Evolutionary conservation across 1,140 invertebrate species (phyloP).

Genomic region (Phymorhynchus buccinoides): DNA sequence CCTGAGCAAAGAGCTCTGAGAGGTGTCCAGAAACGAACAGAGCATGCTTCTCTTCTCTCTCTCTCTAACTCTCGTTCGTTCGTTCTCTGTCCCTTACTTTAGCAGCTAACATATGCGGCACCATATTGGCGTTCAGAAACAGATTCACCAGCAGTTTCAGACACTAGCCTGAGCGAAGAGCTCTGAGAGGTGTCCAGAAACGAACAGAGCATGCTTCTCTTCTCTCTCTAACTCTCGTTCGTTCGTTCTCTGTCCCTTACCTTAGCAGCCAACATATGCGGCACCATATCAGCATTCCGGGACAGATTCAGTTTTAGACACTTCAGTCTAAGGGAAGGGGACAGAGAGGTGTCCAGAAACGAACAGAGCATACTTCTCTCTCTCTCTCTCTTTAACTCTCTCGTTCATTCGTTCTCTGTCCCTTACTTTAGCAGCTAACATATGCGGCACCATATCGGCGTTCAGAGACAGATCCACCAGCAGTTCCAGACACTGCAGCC

Average conservation of each 20-base stretch:
- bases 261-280: no score
- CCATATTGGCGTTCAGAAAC: slow-evolving; percentile 79
- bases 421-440: slow-evolving; percentile 81
- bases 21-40: slow-evolving; percentile 57
- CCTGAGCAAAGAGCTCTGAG: slow-evolving; percentile 55
- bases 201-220: slow-evolving; percentile 55
- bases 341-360: no score
- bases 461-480: slow-evolving; percentile 81
- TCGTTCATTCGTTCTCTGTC: no score
- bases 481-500: slow-evolving; percentile 78
- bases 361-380: no score
- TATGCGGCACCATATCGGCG: slow-evolving; percentile 78
- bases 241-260: no score
- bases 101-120: slow-evolving; percentile 79
- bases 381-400: no score
- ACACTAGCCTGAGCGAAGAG: slow-evolving; percentile 73
- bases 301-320: no score
- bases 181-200: slow-evolving; percentile 53
- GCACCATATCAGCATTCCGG: no score
- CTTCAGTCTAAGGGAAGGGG: no score
- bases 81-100: slow-evolving; percentile 78
- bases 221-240: no score
- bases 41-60: no score
- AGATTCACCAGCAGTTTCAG: slow-evolving; percentile 80
- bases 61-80: no score